Base-by-base conservation (phyloP, 2,888 invertebrate genomes). In the Lycaena phlaeas region DNA sequence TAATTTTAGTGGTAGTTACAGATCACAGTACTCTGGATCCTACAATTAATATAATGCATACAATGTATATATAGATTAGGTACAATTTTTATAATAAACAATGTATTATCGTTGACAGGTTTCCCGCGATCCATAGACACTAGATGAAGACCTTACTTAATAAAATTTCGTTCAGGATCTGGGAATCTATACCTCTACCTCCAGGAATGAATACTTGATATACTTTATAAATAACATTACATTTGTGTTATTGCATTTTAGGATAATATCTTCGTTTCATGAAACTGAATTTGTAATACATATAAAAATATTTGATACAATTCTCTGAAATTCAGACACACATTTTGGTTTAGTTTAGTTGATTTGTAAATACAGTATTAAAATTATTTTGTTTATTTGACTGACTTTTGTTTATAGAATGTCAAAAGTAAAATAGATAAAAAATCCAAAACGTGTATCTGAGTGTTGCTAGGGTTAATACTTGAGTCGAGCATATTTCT, bases 21-120 rank as follows among this genome's bases (percentile, higher is more conserved):
- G 65, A 74, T 78, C 75, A 77, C 77, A 78, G 79, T 79, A 78
- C 72, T 61, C 64, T 64, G 68, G 65, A 70, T 69, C 60, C 68
- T 76, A 77, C 64, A 53, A 22, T 34, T 34, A 34, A 63, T 56
- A 63, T 62, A 54, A 56, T 61, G 58, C 60, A 64, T 69, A 68
- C 62, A 68, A 61, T 65, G 59, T 56, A 51, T 52, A 52, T 37
- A 54, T 51, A 53, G 47, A 50, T 51, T 50, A 56, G 50, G 52
- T 55, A 56, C 46, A 49, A 39, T 51, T 51, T 56, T 54, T 46
- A 56, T 53, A 48, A 53, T 44, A 56, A 57, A 56, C 43, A 50
- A 57, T 53, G 15, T 51, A 55, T 54, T 56, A 52, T 59, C 56
- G 53, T 45, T 46, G 46, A 39, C 45, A 45, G 45, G 39, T 39